Base-by-base conservation (phyloP, 2,797 vertebrate genomes). In the Amazonetta brasiliensis region DNA sequence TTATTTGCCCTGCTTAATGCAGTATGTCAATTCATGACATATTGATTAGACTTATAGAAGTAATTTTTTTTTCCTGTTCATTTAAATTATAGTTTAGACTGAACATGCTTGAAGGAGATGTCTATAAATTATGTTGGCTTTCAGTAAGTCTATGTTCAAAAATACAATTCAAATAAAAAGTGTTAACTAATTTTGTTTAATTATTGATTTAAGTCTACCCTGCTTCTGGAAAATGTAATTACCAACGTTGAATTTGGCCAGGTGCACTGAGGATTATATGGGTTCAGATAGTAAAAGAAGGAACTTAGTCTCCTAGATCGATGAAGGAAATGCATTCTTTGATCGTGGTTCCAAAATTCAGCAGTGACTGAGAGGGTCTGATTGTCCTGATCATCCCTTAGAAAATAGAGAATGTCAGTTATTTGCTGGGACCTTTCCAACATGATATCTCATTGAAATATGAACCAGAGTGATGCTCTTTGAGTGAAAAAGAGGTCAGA, bases 151-250 rank as follows among this genome's bases (percentile, higher is more conserved):
- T 95, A 58, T 44, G 52, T 76, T 90, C n/a, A 94, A 69, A 96
- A 94, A 91, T 79, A 44, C 50, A 74, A 79, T 82, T 59, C 84
- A 92, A 94, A 91, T 96, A 68, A 96, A 76, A 94, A 94, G 67
- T 82, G 31, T 43, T 89, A 94, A 87, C 55, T 88, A 71, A 90
- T 90, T 94, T 88, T 85, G 66, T 90, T 88, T 81, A 94, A 88
- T 92, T 91, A 94, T 96, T 92, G 95, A 95, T 94, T 96, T 92
- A 85, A 94, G 23, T 25, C 54, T 90, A 76, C 73, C 58, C 60
- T 81, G 11, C 22, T 90, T 89, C 86, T 66, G 59, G 76, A 88
- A 92, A 92, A 94, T 79, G 83, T 69, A 96, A 95, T 94, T 94
- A 86, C n/a, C 15, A 41, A 90, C 78, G 79, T 48, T 94, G 76